Conservation (phyloP, 2,888 invertebrate genomes). For the Poecilus cupreus region DNA sequence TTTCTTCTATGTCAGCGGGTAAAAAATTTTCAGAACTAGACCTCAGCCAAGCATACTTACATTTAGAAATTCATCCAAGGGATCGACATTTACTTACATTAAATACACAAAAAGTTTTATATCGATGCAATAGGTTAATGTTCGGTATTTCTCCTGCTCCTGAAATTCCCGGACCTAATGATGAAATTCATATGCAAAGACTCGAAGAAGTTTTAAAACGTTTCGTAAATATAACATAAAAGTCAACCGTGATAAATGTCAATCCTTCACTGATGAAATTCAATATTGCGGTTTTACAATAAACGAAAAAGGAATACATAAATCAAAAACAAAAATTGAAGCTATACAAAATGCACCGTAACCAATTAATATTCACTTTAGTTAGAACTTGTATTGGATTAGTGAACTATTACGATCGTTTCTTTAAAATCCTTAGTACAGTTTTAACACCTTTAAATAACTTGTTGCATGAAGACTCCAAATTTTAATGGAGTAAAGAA, state of each 20-base stretch:
- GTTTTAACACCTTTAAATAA: constrained; percentile 61
- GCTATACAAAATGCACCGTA: constrained; percentile 64
- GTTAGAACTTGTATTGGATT: constrained; percentile 61
- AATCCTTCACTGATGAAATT: constrained; percentile 63
- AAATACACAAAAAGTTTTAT: constrained; percentile 66
- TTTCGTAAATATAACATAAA: constrained; percentile 63
- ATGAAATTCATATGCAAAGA: constrained; percentile 57
- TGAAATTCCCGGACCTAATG: constrained; percentile 61
- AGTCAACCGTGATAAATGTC: constrained; percentile 64
- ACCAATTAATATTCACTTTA: constrained; percentile 62
- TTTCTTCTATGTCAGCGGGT: constrained; percentile 13
- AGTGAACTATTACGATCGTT: constrained; percentile 62
- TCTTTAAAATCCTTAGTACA: constrained; percentile 61
- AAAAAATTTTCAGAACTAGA: constrained; percentile 15
- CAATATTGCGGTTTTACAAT: constrained; percentile 65
- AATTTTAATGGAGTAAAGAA: constrained; percentile 20
- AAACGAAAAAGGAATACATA: constrained; percentile 65
- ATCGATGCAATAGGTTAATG: constrained; percentile 64
- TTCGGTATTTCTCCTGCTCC: constrained; percentile 66
- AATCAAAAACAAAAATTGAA: constrained; percentile 64
- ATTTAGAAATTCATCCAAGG: constrained; percentile 36
- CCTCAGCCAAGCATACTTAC: not conserved
- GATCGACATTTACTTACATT: constrained; percentile 66
- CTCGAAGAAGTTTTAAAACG: constrained; percentile 62
- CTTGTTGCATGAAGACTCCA: constrained; percentile 32